Evolutionary conservation across 2,113 vertebrate species (phyloP).

Genomic region (Sialia sialis): DNA sequence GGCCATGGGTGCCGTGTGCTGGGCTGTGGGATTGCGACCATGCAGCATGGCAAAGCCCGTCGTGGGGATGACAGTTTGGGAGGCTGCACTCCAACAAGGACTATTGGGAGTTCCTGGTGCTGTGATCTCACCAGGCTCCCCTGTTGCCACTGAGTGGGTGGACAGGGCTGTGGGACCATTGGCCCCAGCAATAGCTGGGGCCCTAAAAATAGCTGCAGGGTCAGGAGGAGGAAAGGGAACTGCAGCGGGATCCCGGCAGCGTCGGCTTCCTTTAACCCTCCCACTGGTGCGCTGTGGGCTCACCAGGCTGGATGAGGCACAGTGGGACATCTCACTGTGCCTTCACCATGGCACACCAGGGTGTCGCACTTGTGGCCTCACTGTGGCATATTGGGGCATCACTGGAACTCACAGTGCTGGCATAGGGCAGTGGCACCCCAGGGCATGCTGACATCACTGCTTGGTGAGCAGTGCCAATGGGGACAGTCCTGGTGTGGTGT

Average conservation of each 20-base stretch:
- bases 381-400: not conserved
- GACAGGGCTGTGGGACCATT: not conserved
- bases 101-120: not conserved
- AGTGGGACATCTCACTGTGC: not conserved
- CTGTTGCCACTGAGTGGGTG: not conserved
- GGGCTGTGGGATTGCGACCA: not conserved
- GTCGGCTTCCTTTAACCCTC: conserved; percentile 2
- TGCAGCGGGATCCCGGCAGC: not conserved
- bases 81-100: not conserved
- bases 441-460: accelerated
- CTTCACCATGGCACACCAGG: not conserved
- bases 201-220: conserved; percentile 19
- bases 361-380: not conserved
- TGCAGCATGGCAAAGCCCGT: accelerated
- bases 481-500: not conserved
- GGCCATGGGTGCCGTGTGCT: not conserved
- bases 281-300: accelerated
- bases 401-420: not conserved
- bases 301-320: not conserved
- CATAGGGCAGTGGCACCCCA: accelerated
- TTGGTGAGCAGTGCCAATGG: not conserved
- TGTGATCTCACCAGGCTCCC: not conserved
- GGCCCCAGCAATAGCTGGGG: not conserved
- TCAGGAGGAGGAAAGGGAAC: conserved; percentile 24
- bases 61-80: accelerated